Base-by-base conservation (phyloP, 2,113 vertebrate species). In the Chloroceryle aenea region DNA sequence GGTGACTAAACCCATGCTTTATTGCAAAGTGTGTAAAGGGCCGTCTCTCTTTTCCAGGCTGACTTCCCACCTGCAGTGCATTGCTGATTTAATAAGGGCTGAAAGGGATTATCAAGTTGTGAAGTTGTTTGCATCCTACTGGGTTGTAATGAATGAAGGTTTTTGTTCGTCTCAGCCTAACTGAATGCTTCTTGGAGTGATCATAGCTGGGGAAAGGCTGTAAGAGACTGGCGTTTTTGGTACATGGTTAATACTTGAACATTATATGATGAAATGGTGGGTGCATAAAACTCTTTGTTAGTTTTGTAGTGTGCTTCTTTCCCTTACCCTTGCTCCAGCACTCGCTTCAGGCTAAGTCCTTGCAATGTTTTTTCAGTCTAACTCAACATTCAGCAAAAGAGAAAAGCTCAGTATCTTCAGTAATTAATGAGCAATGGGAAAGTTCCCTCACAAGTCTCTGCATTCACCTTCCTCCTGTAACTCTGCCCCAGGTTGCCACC, bases 91-190 rank as follows among this genome's bases (percentile, higher is more conserved):
- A 98, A 95, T 93, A 97, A 98, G 96, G 96, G 94, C 95, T 97
- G 97, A 97, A 96, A 92, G 93, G 95, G 97, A 98, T 98, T 98
- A 98, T 98, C 97, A 96, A 97, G 95, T 98, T 93, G 78, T 94
- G 97, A 98, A 97, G 86, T 89, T 85, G 53, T 97, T 89, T 92
- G 96, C 97, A 71, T 97, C 95, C 92, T 94, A 87, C 96, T 27
- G 86, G 67, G 86, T 72, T 85, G 83, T 95, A 87, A 92, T 98
- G 98, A 98, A 98, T 97, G 96, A 90, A 87, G 80, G 76, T 14
- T 95, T 98, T 96, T 98, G 97, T 97, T 97, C 92, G 0, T 80
- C 74, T 85, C 66, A 90, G 88, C 64, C 93, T 76, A 52, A 12
- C 90, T 94, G 69, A 82, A 85, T 56, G 40, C 81, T 95, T 94